Percentiles rank a stretch among this genome's conserved stretches.
These are phyloP conservation scores for Oncorhynchus gorbuscha DNA, from an alignment of 2,113 vertebrate genomes.

Conservation along the genomic window DNA sequence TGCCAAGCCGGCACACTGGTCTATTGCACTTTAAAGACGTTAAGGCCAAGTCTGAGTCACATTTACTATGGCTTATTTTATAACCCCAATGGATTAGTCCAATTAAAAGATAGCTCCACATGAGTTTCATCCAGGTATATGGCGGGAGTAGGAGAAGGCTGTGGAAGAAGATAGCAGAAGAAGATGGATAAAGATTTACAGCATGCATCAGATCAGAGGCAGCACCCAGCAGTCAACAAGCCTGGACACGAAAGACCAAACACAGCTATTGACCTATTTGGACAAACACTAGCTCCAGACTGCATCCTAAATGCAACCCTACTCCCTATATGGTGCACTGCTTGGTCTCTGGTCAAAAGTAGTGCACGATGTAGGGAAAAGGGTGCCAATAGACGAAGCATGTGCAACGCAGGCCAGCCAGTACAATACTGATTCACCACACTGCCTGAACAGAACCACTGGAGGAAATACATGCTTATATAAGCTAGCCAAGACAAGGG, in stretches of 20 bases:
- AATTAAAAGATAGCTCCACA: background rate
- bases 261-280: slow-evolving; percentile 26
- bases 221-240: slow-evolving; percentile 18
- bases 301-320: too few relatives aligned
- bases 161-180: background rate
- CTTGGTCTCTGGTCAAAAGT: background rate
- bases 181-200: slow-evolving; percentile 18
- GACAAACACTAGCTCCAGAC: background rate
- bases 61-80: background rate
- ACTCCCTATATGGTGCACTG: background rate
- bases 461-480: slow-evolving; percentile 19
- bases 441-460: slow-evolving; percentile 21
- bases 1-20: background rate
- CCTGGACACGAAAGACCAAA: slow-evolving; percentile 28
- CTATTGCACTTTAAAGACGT: background rate
- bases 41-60: background rate
- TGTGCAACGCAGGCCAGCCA: background rate
- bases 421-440: background rate
- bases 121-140: too few relatives aligned
- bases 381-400: background rate
- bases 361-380: too few relatives aligned
- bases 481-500: slow-evolving; percentile 30
- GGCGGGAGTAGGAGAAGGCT: background rate
- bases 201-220: slow-evolving; percentile 9
- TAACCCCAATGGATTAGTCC: background rate